A percentile compares a stretch with the other conserved stretches of the same genome.
These are phyloP conservation scores for Ceratina japonica DNA, from an alignment of 1,140 invertebrate genomes.

Conservation along the genomic window DNA sequence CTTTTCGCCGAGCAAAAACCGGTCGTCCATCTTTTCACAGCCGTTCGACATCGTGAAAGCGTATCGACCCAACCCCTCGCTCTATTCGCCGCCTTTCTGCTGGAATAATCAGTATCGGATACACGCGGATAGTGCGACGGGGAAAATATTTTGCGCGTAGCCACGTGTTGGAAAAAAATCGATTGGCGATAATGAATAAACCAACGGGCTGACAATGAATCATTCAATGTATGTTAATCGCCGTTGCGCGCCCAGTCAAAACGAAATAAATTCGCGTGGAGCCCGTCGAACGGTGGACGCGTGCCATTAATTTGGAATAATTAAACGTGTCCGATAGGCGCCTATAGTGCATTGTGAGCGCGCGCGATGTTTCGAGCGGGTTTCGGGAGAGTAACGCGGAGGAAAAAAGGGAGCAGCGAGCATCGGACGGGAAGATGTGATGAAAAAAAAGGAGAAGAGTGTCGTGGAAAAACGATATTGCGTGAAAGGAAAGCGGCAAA, in stretches of 20 bases:
- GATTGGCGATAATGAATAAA: too few relatives aligned
- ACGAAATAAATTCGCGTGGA: too few relatives aligned
- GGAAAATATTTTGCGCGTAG: background rate
- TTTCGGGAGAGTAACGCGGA: background rate
- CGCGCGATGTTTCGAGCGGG: conserved; percentile 1
- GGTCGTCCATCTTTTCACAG: background rate
- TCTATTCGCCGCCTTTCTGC: background rate
- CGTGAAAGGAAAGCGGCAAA: conserved; percentile 38
- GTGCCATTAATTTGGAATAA: background rate
- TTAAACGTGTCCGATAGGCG: background rate
- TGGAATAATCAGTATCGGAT: background rate
- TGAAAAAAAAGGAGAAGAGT: conserved; percentile 1
- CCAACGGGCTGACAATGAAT: too few relatives aligned
- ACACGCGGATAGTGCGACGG: too few relatives aligned
- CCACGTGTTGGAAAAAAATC: too few relatives aligned
- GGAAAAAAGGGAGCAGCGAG: background rate
- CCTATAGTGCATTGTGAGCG: too few relatives aligned
- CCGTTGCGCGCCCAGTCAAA: too few relatives aligned
- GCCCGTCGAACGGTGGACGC: too few relatives aligned
- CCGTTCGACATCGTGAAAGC: background rate
- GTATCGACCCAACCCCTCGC: background rate
- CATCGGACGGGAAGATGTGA: background rate
- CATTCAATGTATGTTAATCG: too few relatives aligned
- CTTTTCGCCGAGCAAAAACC: background rate
- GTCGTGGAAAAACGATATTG: conserved; percentile 30